These are phyloP conservation scores for Oreohelix idahoensis DNA, from an alignment of 1,140 invertebrate genomes.

Conservation along the genomic window DNA sequence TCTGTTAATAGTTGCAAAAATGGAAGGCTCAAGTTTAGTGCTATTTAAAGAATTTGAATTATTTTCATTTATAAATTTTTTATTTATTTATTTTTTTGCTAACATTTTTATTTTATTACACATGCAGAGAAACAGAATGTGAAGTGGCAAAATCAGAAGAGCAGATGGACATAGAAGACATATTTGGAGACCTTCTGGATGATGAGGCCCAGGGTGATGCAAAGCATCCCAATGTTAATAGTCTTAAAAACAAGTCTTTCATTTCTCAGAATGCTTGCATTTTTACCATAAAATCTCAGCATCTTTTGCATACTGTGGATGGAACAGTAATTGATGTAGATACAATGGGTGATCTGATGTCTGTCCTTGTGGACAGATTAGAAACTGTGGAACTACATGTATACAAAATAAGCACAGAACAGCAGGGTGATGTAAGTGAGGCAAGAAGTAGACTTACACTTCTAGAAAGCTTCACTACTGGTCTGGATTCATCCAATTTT, in stretches of 20 bases:
- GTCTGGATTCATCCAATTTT: not conserved
- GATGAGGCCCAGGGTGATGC: not conserved
- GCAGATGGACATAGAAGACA: slow-evolving; percentile 4
- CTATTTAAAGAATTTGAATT: no score
- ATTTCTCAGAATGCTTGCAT: not conserved
- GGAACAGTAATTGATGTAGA: slow-evolving; percentile 4
- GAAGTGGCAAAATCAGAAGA: not conserved
- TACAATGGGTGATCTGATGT: not conserved
- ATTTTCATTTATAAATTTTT: no score
- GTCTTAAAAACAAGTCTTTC: not conserved
- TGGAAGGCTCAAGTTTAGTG: no score
- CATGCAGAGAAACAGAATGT: not conserved
- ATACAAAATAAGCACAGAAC: not conserved
- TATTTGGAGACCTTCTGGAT: slow-evolving; percentile 19
- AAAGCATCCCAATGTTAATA: not conserved
- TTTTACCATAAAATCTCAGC: not conserved
- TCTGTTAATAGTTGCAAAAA: no score
- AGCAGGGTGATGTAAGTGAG: not conserved
- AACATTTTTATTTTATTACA: not conserved
- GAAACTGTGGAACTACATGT: not conserved
- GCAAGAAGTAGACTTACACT: not conserved
- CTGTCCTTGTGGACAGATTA: slow-evolving; percentile 1
- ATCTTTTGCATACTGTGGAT: slow-evolving; percentile 8
- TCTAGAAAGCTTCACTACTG: not conserved
- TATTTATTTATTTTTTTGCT: no score